Conservation (phyloP, 2,797 vertebrate species). For the Echeneis naucrates region DNA sequence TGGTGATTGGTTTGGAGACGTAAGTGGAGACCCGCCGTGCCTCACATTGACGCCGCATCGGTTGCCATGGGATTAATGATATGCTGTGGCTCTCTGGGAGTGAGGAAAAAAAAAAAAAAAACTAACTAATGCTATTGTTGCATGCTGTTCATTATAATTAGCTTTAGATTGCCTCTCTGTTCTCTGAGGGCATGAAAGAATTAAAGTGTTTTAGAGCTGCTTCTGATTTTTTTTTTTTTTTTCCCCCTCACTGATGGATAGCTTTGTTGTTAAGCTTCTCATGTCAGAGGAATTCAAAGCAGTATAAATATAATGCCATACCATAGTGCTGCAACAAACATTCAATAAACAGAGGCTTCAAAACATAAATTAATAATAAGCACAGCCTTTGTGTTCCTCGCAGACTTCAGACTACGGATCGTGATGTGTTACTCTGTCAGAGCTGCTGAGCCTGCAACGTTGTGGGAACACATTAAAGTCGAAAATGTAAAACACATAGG, state of each 20-base stretch:
- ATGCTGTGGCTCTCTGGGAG: constrained; percentile 28
- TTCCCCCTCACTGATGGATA: constrained; percentile 50
- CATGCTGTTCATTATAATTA: constrained; percentile 80
- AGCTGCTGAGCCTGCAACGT: constrained; percentile 36
- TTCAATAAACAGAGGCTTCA: constrained; percentile 9
- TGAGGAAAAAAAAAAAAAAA: constrained; percentile 31
- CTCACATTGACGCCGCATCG: constrained; percentile 37
- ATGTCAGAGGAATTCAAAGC: constrained; percentile 29
- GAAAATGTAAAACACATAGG: not conserved
- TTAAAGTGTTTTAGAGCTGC: constrained; percentile 37
- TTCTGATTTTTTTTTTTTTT: constrained; percentile 44
- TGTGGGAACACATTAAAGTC: constrained; percentile 47
- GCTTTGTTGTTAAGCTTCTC: constrained; percentile 45
- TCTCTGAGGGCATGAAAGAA: constrained; percentile 58
- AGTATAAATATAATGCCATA: not conserved
- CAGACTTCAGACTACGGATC: not conserved
- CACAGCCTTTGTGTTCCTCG: not conserved
- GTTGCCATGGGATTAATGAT: constrained; percentile 82
- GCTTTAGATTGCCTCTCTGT: constrained; percentile 68
- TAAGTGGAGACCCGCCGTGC: constrained; percentile 48
- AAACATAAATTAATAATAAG: constrained; percentile 37
- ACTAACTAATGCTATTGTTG: constrained; percentile 67
- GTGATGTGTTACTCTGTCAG: constrained; percentile 30
- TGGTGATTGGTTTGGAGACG: constrained; percentile 33
- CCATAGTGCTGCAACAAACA: not conserved